phyloP scores from a whole-genome alignment of 2,888 invertebrate species.

The Eurytoma adleriae region DNA sequence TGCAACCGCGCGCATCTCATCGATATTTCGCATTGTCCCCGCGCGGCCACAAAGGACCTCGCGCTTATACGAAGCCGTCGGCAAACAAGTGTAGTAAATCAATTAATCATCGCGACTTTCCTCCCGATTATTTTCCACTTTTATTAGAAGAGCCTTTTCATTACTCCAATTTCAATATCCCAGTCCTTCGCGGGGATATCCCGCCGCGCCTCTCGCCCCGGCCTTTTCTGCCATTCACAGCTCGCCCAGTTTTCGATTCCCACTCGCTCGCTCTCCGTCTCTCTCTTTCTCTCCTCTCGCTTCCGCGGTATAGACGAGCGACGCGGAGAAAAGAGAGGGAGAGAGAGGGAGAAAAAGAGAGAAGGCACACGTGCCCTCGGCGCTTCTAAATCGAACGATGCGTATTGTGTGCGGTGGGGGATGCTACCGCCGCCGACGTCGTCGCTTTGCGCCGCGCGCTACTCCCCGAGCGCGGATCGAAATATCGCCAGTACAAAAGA shows the following conservation, averaged over 20 bases:
- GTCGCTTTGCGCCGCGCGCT: not conserved
- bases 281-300: not conserved
- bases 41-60: no score
- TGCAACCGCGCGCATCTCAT: no score
- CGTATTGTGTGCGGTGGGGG: conserved; percentile 54
- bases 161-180: conserved; percentile 39
- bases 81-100: conserved; percentile 9
- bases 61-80: no score
- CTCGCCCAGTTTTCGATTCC: conserved; percentile 28
- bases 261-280: not conserved
- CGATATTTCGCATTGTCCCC: no score
- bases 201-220: not conserved
- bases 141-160: conserved; percentile 14
- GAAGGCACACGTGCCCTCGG: conserved; percentile 61
- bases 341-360: conserved; percentile 33
- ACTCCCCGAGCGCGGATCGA: conserved; percentile 62
- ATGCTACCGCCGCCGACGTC: conserved; percentile 47
- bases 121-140: conserved; percentile 12
- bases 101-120: conserved; percentile 10
- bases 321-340: no score
- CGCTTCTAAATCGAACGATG: conserved; percentile 55
- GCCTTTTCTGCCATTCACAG: conserved; percentile 25
- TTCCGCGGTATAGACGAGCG: conserved; percentile 32
- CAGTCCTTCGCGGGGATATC: conserved; percentile 1
- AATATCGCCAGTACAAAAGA: conserved; percentile 64